A percentile compares a stretch with the other conserved stretches of the same genome.
These are phyloP conservation scores for Conus canariensis DNA, from an alignment of 2,888 invertebrate species.

Conservation along the genomic window DNA sequence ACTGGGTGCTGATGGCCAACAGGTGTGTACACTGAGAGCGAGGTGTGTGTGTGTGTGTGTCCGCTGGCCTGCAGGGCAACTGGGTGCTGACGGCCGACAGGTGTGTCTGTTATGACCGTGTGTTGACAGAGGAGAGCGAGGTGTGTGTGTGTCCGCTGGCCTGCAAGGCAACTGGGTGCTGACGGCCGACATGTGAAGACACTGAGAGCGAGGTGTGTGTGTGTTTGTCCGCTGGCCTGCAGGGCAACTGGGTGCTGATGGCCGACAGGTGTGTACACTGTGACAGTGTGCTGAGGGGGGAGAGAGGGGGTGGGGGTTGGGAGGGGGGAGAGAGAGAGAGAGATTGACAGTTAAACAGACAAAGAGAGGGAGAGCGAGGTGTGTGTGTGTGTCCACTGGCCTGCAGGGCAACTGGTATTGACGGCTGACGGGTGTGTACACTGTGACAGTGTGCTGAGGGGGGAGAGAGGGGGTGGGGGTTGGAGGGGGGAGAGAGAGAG, in stretches of 20 bases:
- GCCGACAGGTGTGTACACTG: slow-evolving; percentile 22
- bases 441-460: background rate
- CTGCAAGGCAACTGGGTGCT: slow-evolving; percentile 42
- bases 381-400: slow-evolving; percentile 39
- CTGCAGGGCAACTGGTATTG: slow-evolving; percentile 42
- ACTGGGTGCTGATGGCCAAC: slow-evolving; percentile 36
- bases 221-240: slow-evolving; percentile 37
- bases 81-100: too few relatives aligned
- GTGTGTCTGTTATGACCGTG: too few relatives aligned
- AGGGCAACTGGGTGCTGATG: slow-evolving; percentile 41
- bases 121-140: too few relatives aligned
- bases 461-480: too few relatives aligned
- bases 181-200: slow-evolving; percentile 25
- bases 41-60: slow-evolving; percentile 11
- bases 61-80: background rate
- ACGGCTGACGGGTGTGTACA: slow-evolving; percentile 19
- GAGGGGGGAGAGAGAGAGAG: too few relatives aligned
- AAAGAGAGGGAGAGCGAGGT: background rate
- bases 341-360: too few relatives aligned
- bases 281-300: background rate
- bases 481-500: too few relatives aligned
- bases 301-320: too few relatives aligned
- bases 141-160: slow-evolving; percentile 56
- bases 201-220: too few relatives aligned
- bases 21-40: background rate